Evolutionary conservation across 1,140 invertebrate species (phyloP).

Genomic region (Macrotrachela quadricornifera): DNA sequence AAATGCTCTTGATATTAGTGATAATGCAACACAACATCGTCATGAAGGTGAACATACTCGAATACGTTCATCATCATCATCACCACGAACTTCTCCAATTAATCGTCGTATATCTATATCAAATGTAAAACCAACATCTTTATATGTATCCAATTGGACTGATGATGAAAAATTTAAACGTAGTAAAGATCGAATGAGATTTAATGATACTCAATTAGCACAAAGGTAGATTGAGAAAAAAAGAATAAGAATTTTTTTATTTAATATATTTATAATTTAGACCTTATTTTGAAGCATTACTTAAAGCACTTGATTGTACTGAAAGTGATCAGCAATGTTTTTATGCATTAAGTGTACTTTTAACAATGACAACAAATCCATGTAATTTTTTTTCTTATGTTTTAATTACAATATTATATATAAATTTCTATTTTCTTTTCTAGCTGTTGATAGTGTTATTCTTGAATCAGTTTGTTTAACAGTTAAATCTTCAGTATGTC

Average conservation of each 20-base stretch:
- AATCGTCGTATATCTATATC: no score
- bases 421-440: background rate
- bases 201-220: conserved; percentile 11
- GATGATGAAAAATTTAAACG: conserved; percentile 57
- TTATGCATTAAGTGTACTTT: conserved; percentile 70
- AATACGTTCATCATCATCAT: background rate
- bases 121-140: background rate
- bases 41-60: background rate
- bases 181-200: no score
- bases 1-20: no score
- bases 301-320: conserved; percentile 51
- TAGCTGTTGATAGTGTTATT: no score
- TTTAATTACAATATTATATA: background rate
- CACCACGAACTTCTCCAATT: background rate
- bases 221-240: conserved; percentile 10
- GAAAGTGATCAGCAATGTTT: conserved; percentile 84
- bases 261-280: conserved; percentile 29
- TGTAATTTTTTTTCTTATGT: conserved; percentile 42
- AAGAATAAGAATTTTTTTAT: conserved; percentile 20
- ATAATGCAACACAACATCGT: background rate
- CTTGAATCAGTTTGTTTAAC: no score
- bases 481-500: background rate
- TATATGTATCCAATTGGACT: conserved; percentile 45
- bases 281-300: conserved; percentile 66
- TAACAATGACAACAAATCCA: conserved; percentile 74